These are phyloP conservation scores for Drosophila murphyi DNA, from an alignment of 1,140 invertebrate species.

Conservation along the genomic window DNA sequence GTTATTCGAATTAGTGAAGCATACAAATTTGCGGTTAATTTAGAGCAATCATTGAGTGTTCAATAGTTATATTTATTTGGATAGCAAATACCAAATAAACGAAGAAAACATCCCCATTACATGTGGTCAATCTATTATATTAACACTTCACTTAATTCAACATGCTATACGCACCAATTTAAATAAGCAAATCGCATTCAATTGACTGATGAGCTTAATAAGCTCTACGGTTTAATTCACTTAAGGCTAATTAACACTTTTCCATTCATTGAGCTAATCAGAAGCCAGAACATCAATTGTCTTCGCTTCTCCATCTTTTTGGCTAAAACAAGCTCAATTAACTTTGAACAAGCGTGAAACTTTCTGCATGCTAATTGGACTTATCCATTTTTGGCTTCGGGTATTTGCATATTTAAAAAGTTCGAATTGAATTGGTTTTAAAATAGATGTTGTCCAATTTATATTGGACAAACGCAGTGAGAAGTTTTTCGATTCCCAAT, in stretches of 20 bases:
- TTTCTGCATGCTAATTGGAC: conserved; percentile 35
- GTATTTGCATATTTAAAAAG: conserved; percentile 54
- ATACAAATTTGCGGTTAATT: conserved; percentile 39
- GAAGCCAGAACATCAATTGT: background rate
- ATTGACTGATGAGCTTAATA: conserved; percentile 16
- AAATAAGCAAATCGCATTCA: background rate
- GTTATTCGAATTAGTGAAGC: conserved; percentile 25
- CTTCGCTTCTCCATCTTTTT: background rate
- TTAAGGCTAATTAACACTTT: conserved; percentile 2
- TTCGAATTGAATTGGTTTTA: conserved; percentile 29
- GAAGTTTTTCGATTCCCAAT: conserved; percentile 15
- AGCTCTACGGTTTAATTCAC: background rate
- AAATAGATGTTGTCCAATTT: conserved; percentile 18
- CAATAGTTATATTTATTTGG: background rate
- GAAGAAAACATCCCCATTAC: background rate
- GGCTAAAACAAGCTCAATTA: conserved; percentile 27
- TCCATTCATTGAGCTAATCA: conserved; percentile 18
- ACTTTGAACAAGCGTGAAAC: conserved; percentile 6
- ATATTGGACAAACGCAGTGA: conserved; percentile 10
- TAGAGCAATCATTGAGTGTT: conserved; percentile 20
- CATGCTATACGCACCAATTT: background rate
- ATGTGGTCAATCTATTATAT: background rate
- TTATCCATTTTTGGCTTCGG: conserved; percentile 43
- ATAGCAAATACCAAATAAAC: background rate
- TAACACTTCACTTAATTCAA: background rate